Conservation (phyloP, 2,113 vertebrate species). For the Cromileptes altivelis region DNA sequence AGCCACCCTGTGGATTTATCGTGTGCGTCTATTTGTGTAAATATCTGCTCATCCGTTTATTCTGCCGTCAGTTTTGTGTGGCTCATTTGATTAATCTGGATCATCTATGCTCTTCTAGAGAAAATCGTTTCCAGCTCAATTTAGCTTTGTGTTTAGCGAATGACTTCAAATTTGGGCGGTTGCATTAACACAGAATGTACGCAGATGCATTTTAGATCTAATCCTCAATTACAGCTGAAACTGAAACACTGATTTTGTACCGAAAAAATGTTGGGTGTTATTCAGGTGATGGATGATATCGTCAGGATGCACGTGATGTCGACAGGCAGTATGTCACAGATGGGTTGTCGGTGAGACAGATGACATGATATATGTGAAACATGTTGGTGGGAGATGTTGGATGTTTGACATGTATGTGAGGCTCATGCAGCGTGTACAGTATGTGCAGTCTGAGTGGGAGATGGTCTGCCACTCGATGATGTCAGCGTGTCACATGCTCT, state of each 20-base stretch:
- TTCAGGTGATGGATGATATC: not conserved
- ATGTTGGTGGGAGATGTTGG: too few relatives aligned
- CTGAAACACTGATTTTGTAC: not conserved
- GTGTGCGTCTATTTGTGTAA: slow-evolving; percentile 7
- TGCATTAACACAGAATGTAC: not conserved
- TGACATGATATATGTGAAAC: not conserved
- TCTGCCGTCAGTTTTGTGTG: not conserved
- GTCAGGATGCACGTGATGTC: not conserved
- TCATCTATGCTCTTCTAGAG: not conserved
- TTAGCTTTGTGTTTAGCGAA: not conserved
- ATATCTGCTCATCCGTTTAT: not conserved
- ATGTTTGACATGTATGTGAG: slow-evolving; percentile 24
- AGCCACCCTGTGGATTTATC: not conserved
- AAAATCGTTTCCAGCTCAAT: not conserved
- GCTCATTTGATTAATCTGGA: slow-evolving; percentile 1
- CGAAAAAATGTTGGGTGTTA: not conserved
- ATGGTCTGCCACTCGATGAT: not conserved
- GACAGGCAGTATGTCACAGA: not conserved
- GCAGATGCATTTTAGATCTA: not conserved
- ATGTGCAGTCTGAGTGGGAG: not conserved
- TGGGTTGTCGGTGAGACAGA: not conserved
- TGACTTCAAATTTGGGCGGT: not conserved
- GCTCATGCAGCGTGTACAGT: not conserved
- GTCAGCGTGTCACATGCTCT: not conserved
- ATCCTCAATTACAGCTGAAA: not conserved